Evolutionary conservation across 2,888 invertebrate genomes (phyloP).

Genomic region (Platycheirus rosarum): DNA sequence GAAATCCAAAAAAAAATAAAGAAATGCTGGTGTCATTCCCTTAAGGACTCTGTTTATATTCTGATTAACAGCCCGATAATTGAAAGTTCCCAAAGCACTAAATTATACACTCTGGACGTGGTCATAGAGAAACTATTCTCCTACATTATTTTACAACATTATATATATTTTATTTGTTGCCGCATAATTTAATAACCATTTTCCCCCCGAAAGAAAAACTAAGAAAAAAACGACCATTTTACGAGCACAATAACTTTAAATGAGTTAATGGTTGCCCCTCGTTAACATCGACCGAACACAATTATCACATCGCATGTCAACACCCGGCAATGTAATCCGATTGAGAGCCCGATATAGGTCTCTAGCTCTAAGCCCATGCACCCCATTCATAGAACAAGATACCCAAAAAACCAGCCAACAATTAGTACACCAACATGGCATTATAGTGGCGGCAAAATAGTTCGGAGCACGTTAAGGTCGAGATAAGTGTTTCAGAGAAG

Average conservation of each 20-base stretch:
- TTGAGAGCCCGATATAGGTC: constrained; percentile 61
- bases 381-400: constrained; percentile 62
- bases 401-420: constrained; percentile 71
- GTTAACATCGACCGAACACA: constrained; percentile 67
- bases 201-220: constrained; percentile 14
- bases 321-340: constrained; percentile 74
- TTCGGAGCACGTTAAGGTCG: constrained; percentile 62
- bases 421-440: constrained; percentile 65
- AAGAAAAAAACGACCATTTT: constrained; percentile 46
- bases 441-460: constrained; percentile 63
- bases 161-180: constrained; percentile 63
- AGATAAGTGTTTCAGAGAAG: constrained; percentile 63
- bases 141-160: constrained; percentile 58
- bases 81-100: constrained; percentile 33
- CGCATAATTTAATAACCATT: constrained; percentile 63
- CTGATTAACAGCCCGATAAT: constrained; percentile 68
- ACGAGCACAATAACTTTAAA: constrained; percentile 68
- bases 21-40: constrained; percentile 14
- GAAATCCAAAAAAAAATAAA: constrained; percentile 17
- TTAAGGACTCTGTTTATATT: constrained; percentile 53
- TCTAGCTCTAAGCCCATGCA: constrained; percentile 64
- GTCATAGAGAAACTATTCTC: constrained; percentile 24
- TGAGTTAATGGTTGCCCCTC: constrained; percentile 73
- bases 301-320: constrained; percentile 75
- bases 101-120: constrained; percentile 28